These are phyloP conservation scores for Lucilia sericata DNA, from an alignment of 1,140 invertebrate genomes.

Conservation along the genomic window DNA sequence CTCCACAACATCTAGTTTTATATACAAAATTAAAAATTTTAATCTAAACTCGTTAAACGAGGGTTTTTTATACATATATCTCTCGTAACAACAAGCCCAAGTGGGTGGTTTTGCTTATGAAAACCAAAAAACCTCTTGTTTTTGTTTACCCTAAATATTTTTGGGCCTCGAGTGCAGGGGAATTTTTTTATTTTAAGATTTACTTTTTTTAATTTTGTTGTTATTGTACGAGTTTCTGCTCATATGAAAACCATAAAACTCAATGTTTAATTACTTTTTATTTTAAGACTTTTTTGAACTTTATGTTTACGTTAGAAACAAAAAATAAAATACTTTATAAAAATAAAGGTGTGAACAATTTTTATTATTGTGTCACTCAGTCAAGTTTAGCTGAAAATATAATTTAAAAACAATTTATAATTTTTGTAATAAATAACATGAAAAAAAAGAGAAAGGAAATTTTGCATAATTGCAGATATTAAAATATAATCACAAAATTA, in stretches of 20 bases:
- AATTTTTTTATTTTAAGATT: not conserved
- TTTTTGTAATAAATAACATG: too few species aligned
- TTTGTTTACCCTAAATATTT: not conserved
- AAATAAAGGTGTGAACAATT: constrained; percentile 15
- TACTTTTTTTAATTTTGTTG: not conserved
- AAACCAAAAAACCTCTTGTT: too few species aligned
- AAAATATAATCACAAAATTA: too few species aligned
- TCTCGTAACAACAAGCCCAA: not conserved
- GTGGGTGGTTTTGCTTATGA: not conserved
- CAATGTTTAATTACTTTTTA: constrained; percentile 6
- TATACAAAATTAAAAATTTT: not conserved
- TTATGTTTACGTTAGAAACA: constrained; percentile 1
- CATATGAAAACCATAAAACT: not conserved
- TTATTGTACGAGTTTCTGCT: not conserved
- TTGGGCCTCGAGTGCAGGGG: not conserved
- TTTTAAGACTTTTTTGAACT: constrained; percentile 13
- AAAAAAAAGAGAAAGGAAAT: too few species aligned
- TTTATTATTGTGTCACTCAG: constrained; percentile 20
- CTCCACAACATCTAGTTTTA: not conserved
- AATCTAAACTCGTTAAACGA: not conserved
- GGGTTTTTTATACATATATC: not conserved
- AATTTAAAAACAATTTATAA: too few species aligned
- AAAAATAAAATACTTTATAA: not conserved
- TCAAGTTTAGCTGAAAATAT: not conserved
- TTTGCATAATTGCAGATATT: too few species aligned